Evolutionary conservation across 2,888 invertebrate species (phyloP), one percentile per base, ranked within the genome.

Genomic region (Anthophora plumipes): DNA sequence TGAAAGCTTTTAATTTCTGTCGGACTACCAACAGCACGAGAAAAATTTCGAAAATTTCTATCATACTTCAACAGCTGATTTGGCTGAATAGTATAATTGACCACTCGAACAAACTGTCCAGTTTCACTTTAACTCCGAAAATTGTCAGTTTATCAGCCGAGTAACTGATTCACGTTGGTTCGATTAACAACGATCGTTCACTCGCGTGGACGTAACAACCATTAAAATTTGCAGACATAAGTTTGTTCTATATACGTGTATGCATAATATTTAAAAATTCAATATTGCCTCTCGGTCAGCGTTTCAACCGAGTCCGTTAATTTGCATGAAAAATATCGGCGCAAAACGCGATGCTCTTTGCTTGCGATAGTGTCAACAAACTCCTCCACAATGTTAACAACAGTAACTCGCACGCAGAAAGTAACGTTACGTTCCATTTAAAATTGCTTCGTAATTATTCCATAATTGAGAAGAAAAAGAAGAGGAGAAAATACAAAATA

Each of bases 401-500:
- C 48, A 37, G 43, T 41, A 57, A 59, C n/a, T 20, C 41, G 12
- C 59, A n/a, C 37, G 0, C 57, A 8, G 20, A 63, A 64, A 73
- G 55, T 48, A 63, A 55, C 67, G 48, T 50, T 48, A 39, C 31
- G 25, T n/a, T 17, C 22, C 5, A 14, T 39, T 63, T 41, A 67
- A 70, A 76, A 64, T 37, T 55, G 61, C 8, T n/a, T 17, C 25
- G 70, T 60, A 79, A 79, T 77, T 70, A 76, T 77, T 77, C 59
- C 31, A 20, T 41, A 25, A n/a, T 5, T 14, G 41, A 70, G 60
- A 64, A 50, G 9, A n/a, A 48, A 48, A 1, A 48, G 11, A 43
- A 20, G 9, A 9, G 11, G 4, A 14, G 20, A 22, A 59, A 37
- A 25, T 6, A n/a, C n/a, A 37, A 20, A 43, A 39, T 46, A 46